phyloP scores from a whole-genome alignment of 1,140 invertebrate genomes.

The Gonioctena quinquepunctata region DNA sequence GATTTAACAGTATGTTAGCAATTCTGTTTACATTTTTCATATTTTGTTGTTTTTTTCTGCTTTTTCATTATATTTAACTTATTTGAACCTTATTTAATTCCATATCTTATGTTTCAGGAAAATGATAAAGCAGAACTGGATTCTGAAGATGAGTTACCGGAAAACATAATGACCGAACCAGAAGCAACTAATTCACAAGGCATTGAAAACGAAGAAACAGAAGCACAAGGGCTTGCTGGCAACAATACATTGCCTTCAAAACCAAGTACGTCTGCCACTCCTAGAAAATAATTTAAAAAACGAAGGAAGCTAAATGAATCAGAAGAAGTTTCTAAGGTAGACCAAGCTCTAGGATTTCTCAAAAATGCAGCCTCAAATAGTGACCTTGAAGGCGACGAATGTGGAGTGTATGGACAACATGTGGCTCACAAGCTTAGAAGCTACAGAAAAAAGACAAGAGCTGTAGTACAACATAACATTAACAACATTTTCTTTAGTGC shows the following conservation, averaged over 20 bases:
- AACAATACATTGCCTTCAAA: neutral
- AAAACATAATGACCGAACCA: neutral
- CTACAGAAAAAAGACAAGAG: neutral
- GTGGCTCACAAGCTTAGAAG: slow-evolving; percentile 7
- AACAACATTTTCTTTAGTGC: neutral
- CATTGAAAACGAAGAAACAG: too few species aligned
- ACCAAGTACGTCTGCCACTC: slow-evolving; percentile 5
- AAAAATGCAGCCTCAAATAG: slow-evolving; percentile 12
- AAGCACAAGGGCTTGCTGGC: slow-evolving; percentile 1
- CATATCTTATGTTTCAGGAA: neutral
- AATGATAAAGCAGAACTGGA: neutral
- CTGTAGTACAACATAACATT: neutral
- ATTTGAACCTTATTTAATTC: too few species aligned
- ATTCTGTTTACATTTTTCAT: too few species aligned
- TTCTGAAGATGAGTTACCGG: neutral
- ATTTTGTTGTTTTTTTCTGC: too few species aligned
- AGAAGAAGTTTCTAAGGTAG: slow-evolving; percentile 4
- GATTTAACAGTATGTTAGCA: too few species aligned
- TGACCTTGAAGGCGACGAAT: slow-evolving; percentile 5
- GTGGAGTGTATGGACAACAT: slow-evolving; percentile 10
- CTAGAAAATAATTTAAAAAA: neutral
- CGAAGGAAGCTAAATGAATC: neutral
- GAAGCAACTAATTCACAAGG: neutral
- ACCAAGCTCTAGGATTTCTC: slow-evolving; percentile 3
- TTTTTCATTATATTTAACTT: too few species aligned